phyloP scores from a whole-genome alignment of 2,113 vertebrate species.

The Oryzias celebensis region DNA sequence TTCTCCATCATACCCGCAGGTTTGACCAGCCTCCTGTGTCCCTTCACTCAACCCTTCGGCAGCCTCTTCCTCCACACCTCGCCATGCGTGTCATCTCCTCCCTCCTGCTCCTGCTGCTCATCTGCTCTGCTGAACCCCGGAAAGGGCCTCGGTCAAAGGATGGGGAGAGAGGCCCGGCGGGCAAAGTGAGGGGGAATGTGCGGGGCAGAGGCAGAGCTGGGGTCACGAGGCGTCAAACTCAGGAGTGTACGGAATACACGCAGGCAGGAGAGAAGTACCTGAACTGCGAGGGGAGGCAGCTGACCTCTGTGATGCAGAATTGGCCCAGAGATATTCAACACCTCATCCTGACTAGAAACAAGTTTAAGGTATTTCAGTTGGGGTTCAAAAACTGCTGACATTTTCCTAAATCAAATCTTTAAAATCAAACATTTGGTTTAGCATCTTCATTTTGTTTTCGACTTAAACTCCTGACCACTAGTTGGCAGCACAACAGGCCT shows the following conservation, averaged over 20 bases:
- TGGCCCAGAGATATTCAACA: constrained; percentile 92
- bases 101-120: constrained; percentile 81
- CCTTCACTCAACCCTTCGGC: constrained; percentile 44
- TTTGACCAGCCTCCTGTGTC: constrained; percentile 64
- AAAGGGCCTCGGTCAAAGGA: constrained; percentile 59
- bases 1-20: constrained; percentile 59
- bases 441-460: no score
- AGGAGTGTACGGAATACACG: constrained; percentile 84
- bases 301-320: constrained; percentile 80
- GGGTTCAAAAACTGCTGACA: no score
- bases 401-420: no score
- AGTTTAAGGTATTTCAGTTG: constrained; percentile 72
- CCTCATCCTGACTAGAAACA: constrained; percentile 90
- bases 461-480: no score
- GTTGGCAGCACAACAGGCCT: no score
- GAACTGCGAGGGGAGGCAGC: constrained; percentile 89
- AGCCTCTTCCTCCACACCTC: constrained; percentile 59
- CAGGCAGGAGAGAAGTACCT: constrained; percentile 89
- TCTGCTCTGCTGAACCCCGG: constrained; percentile 74
- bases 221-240: constrained; percentile 80
- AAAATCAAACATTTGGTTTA: no score
- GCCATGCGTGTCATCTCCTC: constrained; percentile 82
- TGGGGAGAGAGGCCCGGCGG: constrained; percentile 25
- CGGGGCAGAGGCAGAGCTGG: constrained; percentile 64
- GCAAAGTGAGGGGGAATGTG: constrained; percentile 52